Evolutionary conservation across 2,797 vertebrate species (phyloP), one percentile per base, ranked within the genome.

Genomic region (Liasis olivaceus): DNA sequence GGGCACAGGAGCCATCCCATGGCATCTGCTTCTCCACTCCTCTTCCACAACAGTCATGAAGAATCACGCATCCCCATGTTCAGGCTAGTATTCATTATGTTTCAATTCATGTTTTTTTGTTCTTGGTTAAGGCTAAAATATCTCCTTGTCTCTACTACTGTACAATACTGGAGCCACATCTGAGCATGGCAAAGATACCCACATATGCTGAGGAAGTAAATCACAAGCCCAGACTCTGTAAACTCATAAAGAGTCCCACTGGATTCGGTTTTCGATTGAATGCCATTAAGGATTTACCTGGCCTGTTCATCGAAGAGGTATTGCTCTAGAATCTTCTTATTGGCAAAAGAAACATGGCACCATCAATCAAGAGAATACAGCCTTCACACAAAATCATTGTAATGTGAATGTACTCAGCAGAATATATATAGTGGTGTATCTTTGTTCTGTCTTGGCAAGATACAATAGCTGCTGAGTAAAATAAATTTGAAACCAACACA

Each of bases 241-340:
- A 93, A 59, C 97, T 99, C 97, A 95, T 97, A 89, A 99, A 98
- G 96, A 97, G 97, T 0, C 81, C 98, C 0, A 94, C 77, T 2
- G 98, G 98, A 90, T 99, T 97, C 81, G 99, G 99, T 89, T 99
- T 99, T 96, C 98, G 97, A 96, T 97, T 99, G 86, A 99, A 99
- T 3, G 98, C 98, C 69, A 98, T 98, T 92, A 97, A 96, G 96
- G 98, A 98, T 15, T 93, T 98, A 84, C 93, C 94, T 56, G 98
- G 98, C 91, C 97, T 98, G 51, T 98, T 98, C 95, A 97, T 99
- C 95, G 98, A 95, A 94, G 97, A 99, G 98, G 99, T 99, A 97
- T 28, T 93, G 90, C 88, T 51, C 9, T 36, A 56, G 15, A 90
- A 28, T 66, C 62, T 8, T 22, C 60, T 62, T 20, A 36, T 2